Evolutionary conservation across 2,113 vertebrate species (phyloP), one percentile per base, ranked within the genome.

Genomic region (Canis aureus): DNA sequence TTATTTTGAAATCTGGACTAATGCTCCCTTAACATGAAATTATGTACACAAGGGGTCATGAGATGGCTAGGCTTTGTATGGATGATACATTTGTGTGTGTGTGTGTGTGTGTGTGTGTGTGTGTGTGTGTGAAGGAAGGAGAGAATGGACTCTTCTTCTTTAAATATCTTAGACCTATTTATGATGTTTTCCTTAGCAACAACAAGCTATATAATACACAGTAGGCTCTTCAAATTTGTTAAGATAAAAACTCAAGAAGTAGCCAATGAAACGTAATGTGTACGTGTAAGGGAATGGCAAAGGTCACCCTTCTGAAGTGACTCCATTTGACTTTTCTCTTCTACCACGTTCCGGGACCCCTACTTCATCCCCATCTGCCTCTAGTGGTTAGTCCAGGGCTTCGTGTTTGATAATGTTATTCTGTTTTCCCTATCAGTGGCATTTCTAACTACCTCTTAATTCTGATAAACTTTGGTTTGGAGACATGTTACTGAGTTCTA

Each of bases 1-100:
- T 87, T 92, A 92, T 95, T 95, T 94, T 96, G 49, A 49, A 87
- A 74, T 19, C 23, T 82, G 13, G 29, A 86, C 17, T 71, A 11
- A 88, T 25, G 13, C 20, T 92, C 73, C 49, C 64, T 96, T 74
- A 80, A 91, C 29, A 66, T 27, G n/a, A 97, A 88, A 92, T 60
- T 89, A 55, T 86, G 10, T 5, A 22, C 49, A 78, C 32, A 90
- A 91, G 51, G 22, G 43, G 3, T 8, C 22, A 53, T 79, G 25
- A 25, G 29, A 74, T 90, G 43, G 16, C 27, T 91, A 51, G 55
- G 6, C 25, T 92, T 93, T 83, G 35, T 27, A 67, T 32, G n/a
- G 35, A 81, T 80, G n/a, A 94, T 59, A 29, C 11, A 49, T 81
- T 76, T 43, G 43, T 43, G 43, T 43, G 43, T 43, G 43, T 43